phyloP scores from a whole-genome alignment of 2,797 vertebrate species.

The Pitangus sulphuratus region DNA sequence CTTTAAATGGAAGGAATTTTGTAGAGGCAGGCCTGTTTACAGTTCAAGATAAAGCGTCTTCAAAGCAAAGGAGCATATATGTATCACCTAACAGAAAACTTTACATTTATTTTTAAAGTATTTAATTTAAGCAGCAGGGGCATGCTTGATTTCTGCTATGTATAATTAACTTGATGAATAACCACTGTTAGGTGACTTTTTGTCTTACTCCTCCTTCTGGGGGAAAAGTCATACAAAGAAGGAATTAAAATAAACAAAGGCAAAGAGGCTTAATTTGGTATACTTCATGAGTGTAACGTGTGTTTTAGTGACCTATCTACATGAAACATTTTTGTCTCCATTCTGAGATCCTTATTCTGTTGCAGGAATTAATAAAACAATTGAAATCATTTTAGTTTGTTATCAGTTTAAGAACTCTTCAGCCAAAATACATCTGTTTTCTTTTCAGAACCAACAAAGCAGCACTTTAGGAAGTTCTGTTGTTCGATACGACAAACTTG shows the following conservation, averaged over 20 bases:
- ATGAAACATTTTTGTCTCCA: not conserved
- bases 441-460: conserved; percentile 84
- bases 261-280: not conserved
- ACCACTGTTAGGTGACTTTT: not conserved
- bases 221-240: not conserved
- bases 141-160: not conserved
- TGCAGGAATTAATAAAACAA: conserved; percentile 20
- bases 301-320: conserved; percentile 12
- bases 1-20: not conserved
- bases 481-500: conserved; percentile 93
- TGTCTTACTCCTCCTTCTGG: not conserved
- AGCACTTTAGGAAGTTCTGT: conserved; percentile 84
- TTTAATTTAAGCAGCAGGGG: not conserved
- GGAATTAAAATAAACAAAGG: not conserved
- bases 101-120: not conserved
- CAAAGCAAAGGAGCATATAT: not conserved
- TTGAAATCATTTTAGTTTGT: not conserved
- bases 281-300: not conserved
- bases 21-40: not conserved
- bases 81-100: not conserved
- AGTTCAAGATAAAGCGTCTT: not conserved
- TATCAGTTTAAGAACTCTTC: not conserved
- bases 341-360: not conserved
- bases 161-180: not conserved
- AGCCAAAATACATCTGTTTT: not conserved